Base-by-base conservation (phyloP, 1,140 invertebrate genomes). In the Microplitis demolitor region DNA sequence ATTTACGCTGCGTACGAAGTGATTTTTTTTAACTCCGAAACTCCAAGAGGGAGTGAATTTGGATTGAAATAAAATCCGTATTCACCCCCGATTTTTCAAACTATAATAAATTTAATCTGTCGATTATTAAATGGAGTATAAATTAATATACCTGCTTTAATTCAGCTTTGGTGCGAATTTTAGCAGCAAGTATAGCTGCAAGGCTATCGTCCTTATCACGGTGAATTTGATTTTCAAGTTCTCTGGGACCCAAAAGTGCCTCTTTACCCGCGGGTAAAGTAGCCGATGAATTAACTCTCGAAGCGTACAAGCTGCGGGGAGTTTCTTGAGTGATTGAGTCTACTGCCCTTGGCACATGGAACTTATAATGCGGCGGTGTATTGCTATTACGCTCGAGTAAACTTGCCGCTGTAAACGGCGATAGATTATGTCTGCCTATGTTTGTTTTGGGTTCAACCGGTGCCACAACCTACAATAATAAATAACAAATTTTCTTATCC, bases 131-230 rank as follows among this genome's bases (percentile, higher is more conserved):
- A 8, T 50, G 11, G 39, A 45, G 13, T 66, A 54, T 70, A 37
- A n/a, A 56, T 14, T 11, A 53, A 63, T 77, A 60, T 50, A 90
- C 91, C 80, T 93, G 93, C 85, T 95, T 95, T 16, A 94, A 83
- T 85, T 95, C 94, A 3, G 92, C 94, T 86, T 95, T 95, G 3
- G 94, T 95, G 63, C 93, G 88, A 75, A 95, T 94, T 77, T 94
- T 89, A 9, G 93, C 92, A 8, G 91, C 89, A 60, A 93, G 82
- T 61, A 87, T 87, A 24, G 87, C 86, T 77, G 87, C 85, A 11
- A 90, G 76, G 13, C 89, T 89, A 80, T 91, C 90, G 58, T 86
- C 85, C 63, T 86, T 86, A 72, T 86, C 84, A 45, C 84, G 81
- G 56, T 84, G 82, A 72, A 85, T 84, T 73, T 85, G 83, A 80